Evolutionary conservation across 2,113 vertebrate species (phyloP).

Genomic region (Abramis brama): DNA sequence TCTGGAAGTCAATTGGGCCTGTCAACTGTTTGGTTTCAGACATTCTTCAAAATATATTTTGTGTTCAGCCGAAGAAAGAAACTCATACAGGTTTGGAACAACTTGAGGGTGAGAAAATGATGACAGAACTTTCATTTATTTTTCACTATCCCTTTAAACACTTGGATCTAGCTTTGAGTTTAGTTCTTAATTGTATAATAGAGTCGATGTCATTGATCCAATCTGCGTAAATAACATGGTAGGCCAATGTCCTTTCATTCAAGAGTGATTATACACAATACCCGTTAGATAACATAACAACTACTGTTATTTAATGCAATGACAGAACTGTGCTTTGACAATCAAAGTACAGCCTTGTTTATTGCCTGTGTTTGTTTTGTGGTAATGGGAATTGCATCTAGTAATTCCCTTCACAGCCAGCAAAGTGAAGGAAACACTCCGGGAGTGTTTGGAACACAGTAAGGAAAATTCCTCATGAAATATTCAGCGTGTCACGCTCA

Average conservation of each 20-base stretch:
- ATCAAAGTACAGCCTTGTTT: conserved; percentile 19
- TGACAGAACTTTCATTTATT: not conserved
- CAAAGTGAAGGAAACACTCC: conserved; percentile 5
- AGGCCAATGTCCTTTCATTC: conserved; percentile 20
- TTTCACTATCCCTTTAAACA: not conserved
- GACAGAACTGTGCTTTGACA: not conserved
- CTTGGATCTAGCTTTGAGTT: not conserved
- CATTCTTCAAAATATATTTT: not conserved
- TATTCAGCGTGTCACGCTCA: conserved; percentile 26
- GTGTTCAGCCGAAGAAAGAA: not conserved
- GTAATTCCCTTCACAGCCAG: conserved; percentile 26
- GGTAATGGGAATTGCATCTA: conserved; percentile 24
- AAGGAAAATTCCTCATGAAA: conserved; percentile 27
- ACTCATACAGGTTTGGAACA: not conserved
- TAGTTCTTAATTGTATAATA: conserved; percentile 17
- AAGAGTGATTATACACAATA: conserved; percentile 27
- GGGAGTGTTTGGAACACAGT: conserved; percentile 6
- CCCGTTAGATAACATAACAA: conserved; percentile 42
- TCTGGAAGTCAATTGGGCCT: too few species aligned
- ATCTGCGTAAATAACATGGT: conserved; percentile 10
- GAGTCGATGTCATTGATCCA: conserved; percentile 51
- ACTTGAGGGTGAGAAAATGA: not conserved
- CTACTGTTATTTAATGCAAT: conserved; percentile 34
- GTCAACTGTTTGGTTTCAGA: not conserved
- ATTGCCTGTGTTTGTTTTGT: conserved; percentile 34